phyloP scores from a whole-genome alignment of 2,113 vertebrate species.

The Colinus virginianus region DNA sequence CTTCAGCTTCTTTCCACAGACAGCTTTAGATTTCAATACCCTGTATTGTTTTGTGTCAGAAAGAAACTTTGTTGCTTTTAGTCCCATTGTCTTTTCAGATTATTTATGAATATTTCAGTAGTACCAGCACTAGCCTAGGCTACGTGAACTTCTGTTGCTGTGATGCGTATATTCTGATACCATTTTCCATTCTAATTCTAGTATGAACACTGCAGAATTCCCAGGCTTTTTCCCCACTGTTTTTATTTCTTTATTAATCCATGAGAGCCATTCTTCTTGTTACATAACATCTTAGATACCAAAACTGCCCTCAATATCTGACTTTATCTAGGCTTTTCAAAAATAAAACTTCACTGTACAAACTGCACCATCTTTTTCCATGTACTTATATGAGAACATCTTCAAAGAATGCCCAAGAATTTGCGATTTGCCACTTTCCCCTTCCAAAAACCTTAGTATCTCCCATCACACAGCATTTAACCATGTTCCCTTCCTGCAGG shows the following conservation, averaged over 20 bases:
- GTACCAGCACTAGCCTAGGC: rapidly evolving
- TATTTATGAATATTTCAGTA: neutral
- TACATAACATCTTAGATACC: neutral
- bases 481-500: neutral
- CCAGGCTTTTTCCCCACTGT: neutral
- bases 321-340: neutral
- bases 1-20: neutral
- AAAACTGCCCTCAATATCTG: neutral
- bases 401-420: neutral
- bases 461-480: neutral
- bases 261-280: neutral
- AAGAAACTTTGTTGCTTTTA: neutral
- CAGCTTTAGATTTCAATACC: neutral
- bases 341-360: neutral
- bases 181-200: neutral
- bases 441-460: neutral
- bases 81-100: neutral
- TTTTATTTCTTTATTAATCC: neutral
- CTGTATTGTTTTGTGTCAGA: neutral
- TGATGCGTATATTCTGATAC: neutral
- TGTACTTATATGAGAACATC: neutral
- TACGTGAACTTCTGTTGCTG: neutral
- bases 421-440: neutral
- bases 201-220: neutral
- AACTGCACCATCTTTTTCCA: neutral